A percentile compares a stretch with the other conserved stretches of the same genome.
Evolutionary conservation across 2,113 vertebrate genomes (phyloP).

Genomic region (Bettongia penicillata): DNA sequence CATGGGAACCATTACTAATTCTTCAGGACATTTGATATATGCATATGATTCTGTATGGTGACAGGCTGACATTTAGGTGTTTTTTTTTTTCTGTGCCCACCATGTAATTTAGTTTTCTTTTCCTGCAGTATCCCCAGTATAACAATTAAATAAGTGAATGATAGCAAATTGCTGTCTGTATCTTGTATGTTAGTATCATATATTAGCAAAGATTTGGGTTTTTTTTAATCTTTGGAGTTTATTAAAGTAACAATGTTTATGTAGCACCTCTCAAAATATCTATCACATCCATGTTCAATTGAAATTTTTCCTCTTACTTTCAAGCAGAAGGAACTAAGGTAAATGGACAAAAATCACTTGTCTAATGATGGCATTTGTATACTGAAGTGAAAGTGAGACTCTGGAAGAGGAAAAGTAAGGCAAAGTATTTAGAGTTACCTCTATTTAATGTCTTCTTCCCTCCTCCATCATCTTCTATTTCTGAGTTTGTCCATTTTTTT

Average conservation of each 20-base stretch:
- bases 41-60: not conserved
- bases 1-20: not conserved
- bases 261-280: not conserved
- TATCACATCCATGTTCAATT: not conserved
- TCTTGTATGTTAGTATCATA: not conserved
- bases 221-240: not conserved
- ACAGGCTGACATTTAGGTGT: not conserved
- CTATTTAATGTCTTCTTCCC: not conserved
- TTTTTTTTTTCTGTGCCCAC: not conserved
- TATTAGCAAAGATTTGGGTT: not conserved
- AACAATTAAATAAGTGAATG: not conserved
- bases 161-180: not conserved
- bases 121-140: not conserved
- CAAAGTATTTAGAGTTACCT: not conserved
- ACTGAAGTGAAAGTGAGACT: not conserved
- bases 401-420: not conserved
- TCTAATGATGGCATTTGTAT: not conserved
- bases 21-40: not conserved
- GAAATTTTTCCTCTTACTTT: not conserved
- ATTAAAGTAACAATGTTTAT: not conserved
- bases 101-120: conserved; percentile 24
- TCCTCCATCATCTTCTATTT: not conserved
- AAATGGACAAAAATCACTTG: not conserved
- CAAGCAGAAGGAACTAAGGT: conserved; percentile 15
- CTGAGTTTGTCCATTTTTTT: not conserved